These are phyloP conservation scores for Babyrousa celebensis DNA, from an alignment of 2,797 vertebrate species.

Conservation along the genomic window DNA sequence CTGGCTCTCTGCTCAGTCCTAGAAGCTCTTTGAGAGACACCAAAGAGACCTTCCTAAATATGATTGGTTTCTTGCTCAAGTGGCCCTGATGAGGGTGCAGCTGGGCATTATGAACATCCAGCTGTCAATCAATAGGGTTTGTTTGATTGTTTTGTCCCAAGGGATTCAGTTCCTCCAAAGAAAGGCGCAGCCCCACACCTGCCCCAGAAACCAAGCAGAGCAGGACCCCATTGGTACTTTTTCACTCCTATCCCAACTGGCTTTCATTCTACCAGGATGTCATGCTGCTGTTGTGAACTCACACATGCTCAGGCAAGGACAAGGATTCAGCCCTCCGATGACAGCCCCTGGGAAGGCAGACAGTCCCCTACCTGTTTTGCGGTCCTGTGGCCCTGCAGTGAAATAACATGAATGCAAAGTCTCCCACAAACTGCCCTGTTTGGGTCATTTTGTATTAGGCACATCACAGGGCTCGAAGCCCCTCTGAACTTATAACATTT, in stretches of 20 bases:
- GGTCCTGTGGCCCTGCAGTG: accelerated
- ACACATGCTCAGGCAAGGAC: background rate
- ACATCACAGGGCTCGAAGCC: background rate
- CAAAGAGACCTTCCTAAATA: background rate
- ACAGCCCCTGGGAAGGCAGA: background rate
- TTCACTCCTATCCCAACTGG: background rate
- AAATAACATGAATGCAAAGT: background rate
- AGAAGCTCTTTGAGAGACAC: background rate
- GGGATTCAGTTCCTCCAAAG: background rate
- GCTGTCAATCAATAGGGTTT: background rate
- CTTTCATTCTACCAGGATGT: accelerated
- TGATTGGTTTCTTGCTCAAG: background rate
- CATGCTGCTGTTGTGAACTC: background rate
- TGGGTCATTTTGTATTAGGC: too few species aligned
- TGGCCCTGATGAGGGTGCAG: background rate
- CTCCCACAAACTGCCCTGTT: accelerated
- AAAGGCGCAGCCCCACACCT: background rate
- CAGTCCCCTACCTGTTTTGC: accelerated
- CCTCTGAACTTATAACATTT: accelerated
- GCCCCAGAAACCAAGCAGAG: background rate
- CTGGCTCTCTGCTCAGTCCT: background rate
- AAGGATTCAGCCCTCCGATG: background rate
- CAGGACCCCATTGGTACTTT: background rate
- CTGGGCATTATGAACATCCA: background rate
- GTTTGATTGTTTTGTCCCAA: background rate